Percentiles rank a stretch among this genome's conserved stretches.
phyloP scores from a whole-genome alignment of 2,888 invertebrate species.

The Allacma fusca region DNA sequence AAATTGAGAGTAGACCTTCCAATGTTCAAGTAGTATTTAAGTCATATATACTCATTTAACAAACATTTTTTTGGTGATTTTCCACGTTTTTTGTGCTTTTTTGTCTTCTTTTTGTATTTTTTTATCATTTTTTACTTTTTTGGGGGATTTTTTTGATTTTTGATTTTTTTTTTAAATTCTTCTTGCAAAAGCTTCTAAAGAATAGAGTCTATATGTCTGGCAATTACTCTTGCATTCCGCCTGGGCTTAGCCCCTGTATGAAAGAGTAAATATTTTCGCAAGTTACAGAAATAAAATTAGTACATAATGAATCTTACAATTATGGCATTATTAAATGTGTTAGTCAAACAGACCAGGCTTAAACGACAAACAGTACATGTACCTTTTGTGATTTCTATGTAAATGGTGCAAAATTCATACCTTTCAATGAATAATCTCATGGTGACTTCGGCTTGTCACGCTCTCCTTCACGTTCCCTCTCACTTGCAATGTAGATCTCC shows the following conservation, averaged over 20 bases:
- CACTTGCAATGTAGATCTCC: conserved; percentile 38
- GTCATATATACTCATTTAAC: conserved; percentile 12
- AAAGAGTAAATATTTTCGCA: too few relatives aligned
- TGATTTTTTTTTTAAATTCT: conserved; percentile 6
- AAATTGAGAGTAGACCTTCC: conserved; percentile 6
- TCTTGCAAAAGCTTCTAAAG: conserved; percentile 15
- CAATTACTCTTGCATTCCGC: too few relatives aligned
- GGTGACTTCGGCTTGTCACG: conserved; percentile 23
- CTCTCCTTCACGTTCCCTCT: conserved; percentile 29
- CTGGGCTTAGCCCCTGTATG: too few relatives aligned
- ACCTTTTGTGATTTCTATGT: not conserved
- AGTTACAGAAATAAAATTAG: too few relatives aligned
- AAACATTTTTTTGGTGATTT: conserved; percentile 18
- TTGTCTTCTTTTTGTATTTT: conserved; percentile 18
- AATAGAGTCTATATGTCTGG: conserved; percentile 19
- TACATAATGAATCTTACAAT: too few relatives aligned
- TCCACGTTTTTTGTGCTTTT: conserved; percentile 23
- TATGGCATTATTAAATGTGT: too few relatives aligned
- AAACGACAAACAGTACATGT: too few relatives aligned
- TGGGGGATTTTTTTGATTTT: not conserved
- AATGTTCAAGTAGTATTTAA: not conserved
- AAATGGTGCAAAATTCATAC: not conserved
- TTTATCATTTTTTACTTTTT: conserved; percentile 18
- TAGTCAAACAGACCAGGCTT: too few relatives aligned
- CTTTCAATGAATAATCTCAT: too few relatives aligned